phyloP scores from a whole-genome alignment of 2,797 vertebrate genomes.

The Meda fulgida region DNA sequence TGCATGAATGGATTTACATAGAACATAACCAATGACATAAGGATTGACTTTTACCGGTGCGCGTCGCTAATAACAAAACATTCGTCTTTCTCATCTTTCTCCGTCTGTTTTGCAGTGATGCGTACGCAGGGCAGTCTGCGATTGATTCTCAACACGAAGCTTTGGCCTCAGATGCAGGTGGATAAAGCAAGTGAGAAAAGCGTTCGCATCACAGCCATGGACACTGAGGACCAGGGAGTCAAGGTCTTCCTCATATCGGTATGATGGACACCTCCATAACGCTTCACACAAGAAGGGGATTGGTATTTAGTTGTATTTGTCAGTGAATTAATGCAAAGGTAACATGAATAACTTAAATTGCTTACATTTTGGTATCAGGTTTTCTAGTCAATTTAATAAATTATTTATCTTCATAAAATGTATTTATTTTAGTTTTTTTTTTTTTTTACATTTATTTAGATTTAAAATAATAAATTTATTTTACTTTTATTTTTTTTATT shows the following conservation, averaged over 20 bases:
- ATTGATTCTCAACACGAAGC: conserved; percentile 98
- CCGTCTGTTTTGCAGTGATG: conserved; percentile 85
- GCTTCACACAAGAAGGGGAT: neutral
- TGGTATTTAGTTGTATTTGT: neutral
- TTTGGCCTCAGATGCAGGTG: conserved; percentile 99
- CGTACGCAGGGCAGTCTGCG: conserved; percentile 97
- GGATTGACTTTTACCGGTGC: no score
- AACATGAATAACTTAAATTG: neutral
- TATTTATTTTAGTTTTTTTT: neutral
- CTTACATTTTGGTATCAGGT: no score
- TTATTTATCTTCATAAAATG: neutral
- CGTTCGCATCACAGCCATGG: conserved; percentile 96
- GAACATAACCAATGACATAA: no score
- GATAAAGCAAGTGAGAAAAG: conserved; percentile 99
- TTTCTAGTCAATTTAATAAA: neutral
- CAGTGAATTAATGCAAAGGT: neutral
- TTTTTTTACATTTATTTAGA: neutral
- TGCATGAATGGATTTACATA: no score
- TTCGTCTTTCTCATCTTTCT: neutral
- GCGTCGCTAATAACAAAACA: no score
- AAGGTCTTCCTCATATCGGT: conserved; percentile 99
- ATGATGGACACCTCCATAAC: conserved; percentile 39
- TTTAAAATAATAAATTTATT: no score
- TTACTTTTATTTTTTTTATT: neutral
- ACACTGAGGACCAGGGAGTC: conserved; percentile 97